Conservation (phyloP, 2,888 invertebrate genomes). For the Drosophila neonasuta region DNA sequence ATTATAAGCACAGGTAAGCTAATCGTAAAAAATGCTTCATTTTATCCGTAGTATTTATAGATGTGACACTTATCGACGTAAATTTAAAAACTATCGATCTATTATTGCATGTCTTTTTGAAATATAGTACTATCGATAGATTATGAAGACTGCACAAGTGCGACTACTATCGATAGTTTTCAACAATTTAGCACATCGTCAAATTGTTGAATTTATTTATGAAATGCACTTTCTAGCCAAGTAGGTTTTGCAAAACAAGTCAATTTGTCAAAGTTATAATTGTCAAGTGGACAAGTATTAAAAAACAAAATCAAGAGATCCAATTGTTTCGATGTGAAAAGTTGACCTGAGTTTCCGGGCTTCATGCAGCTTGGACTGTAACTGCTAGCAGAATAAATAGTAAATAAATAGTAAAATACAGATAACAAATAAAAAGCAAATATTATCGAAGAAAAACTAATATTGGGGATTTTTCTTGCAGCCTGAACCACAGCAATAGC, state of each 20-base stretch:
- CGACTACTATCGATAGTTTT: background rate
- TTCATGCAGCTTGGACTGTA: slow-evolving; percentile 24
- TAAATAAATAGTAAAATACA: background rate
- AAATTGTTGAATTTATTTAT: no score
- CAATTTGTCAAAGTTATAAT: slow-evolving; percentile 13
- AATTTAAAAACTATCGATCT: no score
- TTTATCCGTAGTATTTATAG: no score
- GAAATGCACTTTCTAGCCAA: background rate
- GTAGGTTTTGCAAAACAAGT: background rate
- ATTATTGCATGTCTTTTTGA: background rate
- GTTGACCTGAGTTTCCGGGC: slow-evolving; percentile 12
- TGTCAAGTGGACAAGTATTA: background rate
- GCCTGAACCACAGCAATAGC: slow-evolving; percentile 58
- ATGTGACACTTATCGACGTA: no score
- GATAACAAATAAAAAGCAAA: background rate
- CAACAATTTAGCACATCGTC: no score
- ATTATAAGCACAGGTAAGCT: slow-evolving; percentile 61
- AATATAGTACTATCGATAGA: background rate
- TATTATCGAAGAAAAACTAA: slow-evolving; percentile 23
- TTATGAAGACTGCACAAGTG: background rate
- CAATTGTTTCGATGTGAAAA: slow-evolving; percentile 11
- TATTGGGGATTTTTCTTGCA: slow-evolving; percentile 19
- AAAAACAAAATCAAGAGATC: background rate
- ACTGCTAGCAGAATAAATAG: slow-evolving; percentile 4
- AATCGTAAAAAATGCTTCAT: no score